Evolutionary conservation across 2,113 vertebrate genomes (phyloP).

Genomic region (Hystrix brachyura): DNA sequence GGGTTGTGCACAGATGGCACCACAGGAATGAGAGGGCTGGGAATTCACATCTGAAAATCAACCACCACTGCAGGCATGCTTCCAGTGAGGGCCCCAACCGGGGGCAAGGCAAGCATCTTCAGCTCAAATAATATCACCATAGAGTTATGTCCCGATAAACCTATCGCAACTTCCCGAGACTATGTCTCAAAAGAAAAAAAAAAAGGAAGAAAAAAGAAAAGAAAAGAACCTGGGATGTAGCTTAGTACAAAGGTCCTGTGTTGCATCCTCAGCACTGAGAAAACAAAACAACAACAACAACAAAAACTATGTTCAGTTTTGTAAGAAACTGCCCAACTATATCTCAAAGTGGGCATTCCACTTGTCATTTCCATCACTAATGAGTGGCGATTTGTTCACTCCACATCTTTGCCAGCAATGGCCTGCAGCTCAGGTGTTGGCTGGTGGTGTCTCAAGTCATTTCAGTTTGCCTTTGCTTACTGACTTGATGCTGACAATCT

Average conservation of each 20-base stretch:
- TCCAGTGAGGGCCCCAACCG: not conserved
- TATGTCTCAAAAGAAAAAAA: not conserved
- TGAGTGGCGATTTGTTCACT: not conserved
- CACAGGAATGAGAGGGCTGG: not conserved
- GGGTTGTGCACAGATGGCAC: not conserved
- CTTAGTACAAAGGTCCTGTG: not conserved
- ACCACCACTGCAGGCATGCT: not conserved
- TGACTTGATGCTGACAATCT: not conserved
- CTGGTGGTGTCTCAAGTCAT: not conserved
- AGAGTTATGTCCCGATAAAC: not conserved
- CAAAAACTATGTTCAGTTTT: not conserved
- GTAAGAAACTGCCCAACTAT: not conserved
- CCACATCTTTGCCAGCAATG: not conserved
- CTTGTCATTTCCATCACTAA: not conserved
- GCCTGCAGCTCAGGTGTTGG: not conserved
- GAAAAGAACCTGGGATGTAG: not conserved
- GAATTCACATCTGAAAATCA: not conserved
- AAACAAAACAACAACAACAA: not conserved
- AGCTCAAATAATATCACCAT: not conserved
- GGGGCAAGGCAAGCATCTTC: not conserved
- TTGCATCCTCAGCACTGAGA: not conserved
- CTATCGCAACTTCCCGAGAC: not conserved
- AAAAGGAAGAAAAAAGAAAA: not conserved
- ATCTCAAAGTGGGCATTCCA: too few species aligned
- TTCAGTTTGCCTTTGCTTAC: constrained; percentile 3